Percentiles rank a stretch among this genome's conserved stretches.
Conservation (phyloP, 2,888 invertebrate genomes). For the Idaea straminata region DNA sequence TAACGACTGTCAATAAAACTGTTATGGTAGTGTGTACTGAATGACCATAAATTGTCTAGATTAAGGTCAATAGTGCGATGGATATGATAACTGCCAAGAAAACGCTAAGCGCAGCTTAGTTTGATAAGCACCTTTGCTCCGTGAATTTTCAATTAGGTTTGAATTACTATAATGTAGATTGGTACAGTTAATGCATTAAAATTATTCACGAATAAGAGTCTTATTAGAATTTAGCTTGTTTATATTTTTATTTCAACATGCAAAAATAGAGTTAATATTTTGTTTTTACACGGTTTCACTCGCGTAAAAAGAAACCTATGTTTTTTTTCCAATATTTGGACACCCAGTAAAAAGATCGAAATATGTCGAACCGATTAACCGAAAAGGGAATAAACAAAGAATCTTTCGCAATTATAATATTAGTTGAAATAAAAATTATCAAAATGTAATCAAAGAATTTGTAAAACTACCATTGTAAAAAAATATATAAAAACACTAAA, state of each 20-base stretch:
- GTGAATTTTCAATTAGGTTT: conserved; percentile 26
- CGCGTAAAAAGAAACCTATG: too few species aligned
- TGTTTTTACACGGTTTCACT: too few species aligned
- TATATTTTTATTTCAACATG: not conserved
- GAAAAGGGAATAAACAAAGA: too few species aligned
- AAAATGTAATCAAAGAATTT: too few species aligned
- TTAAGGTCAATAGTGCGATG: conserved; percentile 75
- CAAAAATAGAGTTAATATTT: not conserved
- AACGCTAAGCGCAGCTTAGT: conserved; percentile 38
- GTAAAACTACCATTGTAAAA: too few species aligned
- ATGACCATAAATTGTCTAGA: conserved; percentile 73
- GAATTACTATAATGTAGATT: conserved; percentile 10
- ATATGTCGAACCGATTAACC: too few species aligned
- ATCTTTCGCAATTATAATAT: too few species aligned
- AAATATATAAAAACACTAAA: too few species aligned
- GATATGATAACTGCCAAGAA: conserved; percentile 66
- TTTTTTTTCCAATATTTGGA: too few species aligned
- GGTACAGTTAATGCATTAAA: not conserved
- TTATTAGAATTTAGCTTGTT: not conserved
- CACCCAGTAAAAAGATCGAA: too few species aligned
- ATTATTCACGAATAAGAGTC: not conserved
- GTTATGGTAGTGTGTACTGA: conserved; percentile 68
- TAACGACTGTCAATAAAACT: conserved; percentile 71
- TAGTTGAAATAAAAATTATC: too few species aligned
- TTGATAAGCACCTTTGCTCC: conserved; percentile 24